Evolutionary conservation across 2,888 invertebrate genomes (phyloP).

Genomic region (Liodrosophila aerea): DNA sequence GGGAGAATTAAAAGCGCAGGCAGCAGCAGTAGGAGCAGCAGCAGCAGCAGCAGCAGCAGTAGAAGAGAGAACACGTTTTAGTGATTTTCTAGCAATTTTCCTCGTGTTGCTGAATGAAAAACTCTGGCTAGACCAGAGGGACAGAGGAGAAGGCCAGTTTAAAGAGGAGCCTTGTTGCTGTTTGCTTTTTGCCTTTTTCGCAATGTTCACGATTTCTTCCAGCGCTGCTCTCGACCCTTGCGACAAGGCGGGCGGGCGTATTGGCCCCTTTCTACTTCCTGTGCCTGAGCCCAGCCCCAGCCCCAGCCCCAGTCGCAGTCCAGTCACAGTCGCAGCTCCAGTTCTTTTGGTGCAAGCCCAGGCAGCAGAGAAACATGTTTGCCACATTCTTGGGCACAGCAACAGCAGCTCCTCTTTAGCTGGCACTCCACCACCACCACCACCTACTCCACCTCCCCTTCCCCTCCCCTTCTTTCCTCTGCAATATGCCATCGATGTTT

Average conservation of each 20-base stretch:
- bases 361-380: constrained; percentile 78
- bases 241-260: constrained; percentile 48
- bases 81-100: constrained; percentile 80
- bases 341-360: constrained; percentile 2
- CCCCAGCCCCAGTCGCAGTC: constrained; percentile 11
- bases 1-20: constrained; percentile 62
- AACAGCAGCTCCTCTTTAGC: constrained; percentile 25
- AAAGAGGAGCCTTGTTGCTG: constrained; percentile 50
- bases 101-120: constrained; percentile 52
- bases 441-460: constrained; percentile 10
- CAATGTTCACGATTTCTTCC: constrained; percentile 63
- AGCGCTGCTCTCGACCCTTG: constrained; percentile 24
- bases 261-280: constrained; percentile 73
- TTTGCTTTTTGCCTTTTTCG: constrained; percentile 47
- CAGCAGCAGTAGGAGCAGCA: constrained; percentile 17
- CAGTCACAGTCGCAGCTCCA: constrained; percentile 15
- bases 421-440: constrained; percentile 14
- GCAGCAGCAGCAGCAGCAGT: constrained; percentile 8
- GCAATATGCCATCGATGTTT: constrained; percentile 69
- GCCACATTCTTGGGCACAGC: constrained; percentile 69
- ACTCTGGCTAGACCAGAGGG: neutral
- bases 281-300: constrained; percentile 49
- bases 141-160: constrained; percentile 34
- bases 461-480: constrained; percentile 3
- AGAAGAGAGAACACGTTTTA: constrained; percentile 72